Evolutionary conservation across 2,113 vertebrate genomes (phyloP), one percentile per base, ranked within the genome.

Genomic region (Pantherophis guttatus): DNA sequence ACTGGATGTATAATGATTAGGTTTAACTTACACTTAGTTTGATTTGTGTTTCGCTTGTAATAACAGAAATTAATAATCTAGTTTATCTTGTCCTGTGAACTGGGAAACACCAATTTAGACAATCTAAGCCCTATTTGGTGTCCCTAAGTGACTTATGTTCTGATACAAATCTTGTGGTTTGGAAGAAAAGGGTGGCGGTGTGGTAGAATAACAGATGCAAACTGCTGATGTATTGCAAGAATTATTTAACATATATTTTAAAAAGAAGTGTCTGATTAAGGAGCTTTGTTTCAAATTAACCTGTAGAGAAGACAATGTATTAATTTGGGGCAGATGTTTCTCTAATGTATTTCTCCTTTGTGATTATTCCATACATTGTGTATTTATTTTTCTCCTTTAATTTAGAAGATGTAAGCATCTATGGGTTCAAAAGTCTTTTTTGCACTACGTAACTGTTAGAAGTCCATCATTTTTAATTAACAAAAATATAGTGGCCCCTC

Each of bases 121-220:
- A 96, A 96, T 95, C 92, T 93, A 96, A 91, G 62, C 93, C 93
- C 96, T 95, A 96, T 97, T 96, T 91, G 94, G 92, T 95, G 87
- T 86, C 94, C 92, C 95, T 95, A 95, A 97, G 95, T 3, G 24
- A 0, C 6, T 87, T 92, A 92, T 93, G 92, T 95, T 96, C 94
- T 94, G 92, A 50, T 94, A 88, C 81, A 29, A 54, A 92, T 44
- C 57, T 90, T 93, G 12, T 95, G 94, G 90, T 87, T 81, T 94
- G 95, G 94, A 93, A 86, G 92, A 91, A 93, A 93, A 94, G 93
- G 93, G 17, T 44, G 33, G 33, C 1, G 93, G 88, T 95, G 94
- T 94, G 91, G 75, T 95, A 93, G 59, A 95, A 0, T 87, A 94
- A 89, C 85, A 91, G 54, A 93, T 93, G 93, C 48, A 90, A 94